phyloP scores from a whole-genome alignment of 2,113 vertebrate genomes.

The Dissostichus mawsoni region DNA sequence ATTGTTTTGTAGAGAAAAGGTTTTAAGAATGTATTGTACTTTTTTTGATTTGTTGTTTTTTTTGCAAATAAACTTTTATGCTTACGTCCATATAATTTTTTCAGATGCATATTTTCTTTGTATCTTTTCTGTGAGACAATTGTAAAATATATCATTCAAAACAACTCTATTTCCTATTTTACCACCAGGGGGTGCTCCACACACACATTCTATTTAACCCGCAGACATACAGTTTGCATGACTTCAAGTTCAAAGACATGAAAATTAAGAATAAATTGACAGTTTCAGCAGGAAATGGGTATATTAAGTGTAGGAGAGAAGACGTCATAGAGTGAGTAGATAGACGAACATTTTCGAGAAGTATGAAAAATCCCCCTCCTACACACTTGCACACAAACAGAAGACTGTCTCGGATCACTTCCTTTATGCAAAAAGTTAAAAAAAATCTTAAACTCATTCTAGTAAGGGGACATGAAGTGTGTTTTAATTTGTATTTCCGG shows the following conservation, averaged over 20 bases:
- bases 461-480: neutral
- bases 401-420: neutral
- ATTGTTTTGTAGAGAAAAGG: slow-evolving; percentile 87
- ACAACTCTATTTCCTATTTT: slow-evolving; percentile 1
- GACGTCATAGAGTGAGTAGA: no score
- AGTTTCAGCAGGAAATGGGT: neutral
- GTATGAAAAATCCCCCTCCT: neutral
- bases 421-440: neutral
- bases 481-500: neutral
- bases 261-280: neutral
- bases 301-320: neutral
- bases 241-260: neutral
- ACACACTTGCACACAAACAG: neutral
- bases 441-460: neutral
- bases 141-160: neutral
- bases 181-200: slow-evolving; percentile 63
- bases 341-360: neutral
- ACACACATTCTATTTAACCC: neutral
- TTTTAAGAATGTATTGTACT: slow-evolving; percentile 88
- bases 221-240: no score
- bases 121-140: neutral
- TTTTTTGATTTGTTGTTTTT: slow-evolving; percentile 76
- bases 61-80: slow-evolving; percentile 87
- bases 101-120: neutral
- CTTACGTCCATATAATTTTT: slow-evolving; percentile 65